Evolutionary conservation across 2,888 invertebrate species (phyloP), one percentile per base, ranked within the genome.

Genomic region (Rutpela maculata): DNA sequence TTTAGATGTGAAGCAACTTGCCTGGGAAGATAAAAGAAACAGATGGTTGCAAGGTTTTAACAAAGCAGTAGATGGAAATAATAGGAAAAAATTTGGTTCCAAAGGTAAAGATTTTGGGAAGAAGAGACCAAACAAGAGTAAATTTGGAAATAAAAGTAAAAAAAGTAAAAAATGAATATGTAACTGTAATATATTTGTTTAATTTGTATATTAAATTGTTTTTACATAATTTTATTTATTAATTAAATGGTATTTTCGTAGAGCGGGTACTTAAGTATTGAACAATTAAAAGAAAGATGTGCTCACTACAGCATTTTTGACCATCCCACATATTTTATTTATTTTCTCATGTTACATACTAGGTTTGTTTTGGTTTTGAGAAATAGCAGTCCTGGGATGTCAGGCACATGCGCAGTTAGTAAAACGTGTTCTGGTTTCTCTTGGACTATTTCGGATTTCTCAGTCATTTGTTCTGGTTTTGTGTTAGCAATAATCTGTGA

Each of bases 21-120:
- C 95, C 59, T 97, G 97, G 97, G 97, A 97, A 89, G 93, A 94
- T 50, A 94, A 93, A 18, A 90, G 96, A 26, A 92, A 94, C 81
- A 87, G 89, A 15, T 93, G 93, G 93, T 90, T 93, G 56, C 92
- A 92, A 80, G 92, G 93, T 0, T 93, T 90, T 83, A 91, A 92
- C 77, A 91, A 87, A 81, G 86, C 87, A 12, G 82, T 88, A 11
- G 85, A 84, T 26, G 81, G 79, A 22, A 71, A 75, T 26, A 70
- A 73, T 43, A 56, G 38, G 50, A 70, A 43, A 15, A 50, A 66
- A 18, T 68, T 68, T 59, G 70, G 76, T 3, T 69, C 70, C 11
- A 63, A 65, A 43, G 68, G 68, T 35, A 78, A 74, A 43, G 68
- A 76, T 15, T 56, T 70, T 18, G 62, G 69, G 3, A 82, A 84